phyloP scores from a whole-genome alignment of 2,888 invertebrate genomes.

The Noctua fimbriata region DNA sequence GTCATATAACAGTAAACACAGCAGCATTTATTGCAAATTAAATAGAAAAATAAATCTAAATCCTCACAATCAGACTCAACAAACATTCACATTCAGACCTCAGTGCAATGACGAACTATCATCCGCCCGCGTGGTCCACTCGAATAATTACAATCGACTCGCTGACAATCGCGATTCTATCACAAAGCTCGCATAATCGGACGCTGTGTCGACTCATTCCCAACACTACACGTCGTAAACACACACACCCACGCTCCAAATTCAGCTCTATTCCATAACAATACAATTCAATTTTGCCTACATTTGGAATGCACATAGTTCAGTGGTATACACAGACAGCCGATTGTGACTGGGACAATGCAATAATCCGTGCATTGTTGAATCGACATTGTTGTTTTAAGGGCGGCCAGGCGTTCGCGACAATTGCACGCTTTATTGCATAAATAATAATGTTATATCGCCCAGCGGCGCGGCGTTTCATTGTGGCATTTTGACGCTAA shows the following conservation, averaged over 20 bases:
- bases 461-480: conserved; percentile 84
- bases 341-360: conserved; percentile 90
- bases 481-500: conserved; percentile 83
- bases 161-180: conserved; percentile 90
- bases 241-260: conserved; percentile 57
- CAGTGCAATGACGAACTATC: conserved; percentile 74
- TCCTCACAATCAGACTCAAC: conserved; percentile 70
- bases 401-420: conserved; percentile 86
- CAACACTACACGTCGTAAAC: conserved; percentile 78
- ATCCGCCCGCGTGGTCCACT: conserved; percentile 79
- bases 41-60: conserved; percentile 63
- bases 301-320: conserved; percentile 73
- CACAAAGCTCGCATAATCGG: conserved; percentile 90
- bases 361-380: conserved; percentile 90
- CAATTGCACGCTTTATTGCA: conserved; percentile 90
- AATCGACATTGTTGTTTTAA: conserved; percentile 90
- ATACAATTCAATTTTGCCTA: conserved; percentile 50
- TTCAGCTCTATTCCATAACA: conserved; percentile 58
- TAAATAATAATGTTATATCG: conserved; percentile 90
- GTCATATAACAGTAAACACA: conserved; percentile 31
- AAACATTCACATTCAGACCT: conserved; percentile 83
- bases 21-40: conserved; percentile 46
- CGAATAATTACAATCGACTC: conserved; percentile 89
- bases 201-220: conserved; percentile 81
- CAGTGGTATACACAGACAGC: conserved; percentile 78